Conservation (phyloP, 1,140 invertebrate genomes). For the Brachionus asplanchnoidis region DNA sequence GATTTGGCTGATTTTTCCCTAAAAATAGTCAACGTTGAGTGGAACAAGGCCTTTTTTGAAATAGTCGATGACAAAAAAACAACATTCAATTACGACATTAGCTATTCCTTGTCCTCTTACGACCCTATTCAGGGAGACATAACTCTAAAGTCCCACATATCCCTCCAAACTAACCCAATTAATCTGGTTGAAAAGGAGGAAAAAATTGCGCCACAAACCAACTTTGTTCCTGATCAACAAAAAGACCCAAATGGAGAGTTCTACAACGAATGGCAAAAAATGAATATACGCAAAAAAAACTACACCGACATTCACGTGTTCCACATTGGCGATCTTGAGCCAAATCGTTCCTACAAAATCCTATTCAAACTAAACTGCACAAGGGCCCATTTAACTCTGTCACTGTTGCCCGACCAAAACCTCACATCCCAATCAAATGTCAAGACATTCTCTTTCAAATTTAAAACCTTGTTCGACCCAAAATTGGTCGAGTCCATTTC, state of each 20-base stretch:
- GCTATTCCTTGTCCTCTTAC: not conserved
- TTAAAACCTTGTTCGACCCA: not conserved
- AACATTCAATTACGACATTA: not conserved
- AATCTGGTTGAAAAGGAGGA: not conserved
- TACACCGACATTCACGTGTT: not conserved
- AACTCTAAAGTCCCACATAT: not conserved
- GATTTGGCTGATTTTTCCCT: not conserved
- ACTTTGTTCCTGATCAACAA: not conserved
- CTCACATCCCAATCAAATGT: not conserved
- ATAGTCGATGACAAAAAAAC: slow-evolving; percentile 4
- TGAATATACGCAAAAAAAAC: not conserved
- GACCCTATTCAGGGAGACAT: not conserved
- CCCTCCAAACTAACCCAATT: not conserved
- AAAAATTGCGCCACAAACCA: not conserved
- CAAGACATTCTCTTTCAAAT: not conserved
- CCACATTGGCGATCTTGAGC: not conserved
- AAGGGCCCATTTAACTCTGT: not conserved
- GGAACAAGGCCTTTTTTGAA: not conserved
- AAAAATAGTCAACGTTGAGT: not conserved
- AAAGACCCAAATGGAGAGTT: not conserved
- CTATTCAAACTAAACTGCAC: not conserved
- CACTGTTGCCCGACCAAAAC: not conserved
- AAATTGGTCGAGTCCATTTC: not conserved
- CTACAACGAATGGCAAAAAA: not conserved
- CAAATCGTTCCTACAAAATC: not conserved